phyloP scores from a whole-genome alignment of 1,140 invertebrate genomes.

The Andrena cerasifolii region DNA sequence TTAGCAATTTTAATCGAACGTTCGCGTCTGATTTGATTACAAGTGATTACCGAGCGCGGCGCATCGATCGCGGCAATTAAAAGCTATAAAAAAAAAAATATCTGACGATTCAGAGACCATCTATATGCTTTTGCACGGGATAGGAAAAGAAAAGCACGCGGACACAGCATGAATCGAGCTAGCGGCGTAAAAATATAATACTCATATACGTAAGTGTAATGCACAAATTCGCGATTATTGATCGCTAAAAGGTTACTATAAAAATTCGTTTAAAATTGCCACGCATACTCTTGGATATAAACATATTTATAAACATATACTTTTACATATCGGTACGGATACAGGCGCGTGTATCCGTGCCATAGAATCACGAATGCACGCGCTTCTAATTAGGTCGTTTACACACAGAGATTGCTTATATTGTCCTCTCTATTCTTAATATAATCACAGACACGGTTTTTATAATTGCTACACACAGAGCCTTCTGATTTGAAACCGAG shows the following conservation, averaged over 20 bases:
- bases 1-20: conserved; percentile 45
- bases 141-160: not conserved
- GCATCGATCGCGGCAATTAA: not conserved
- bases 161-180: not conserved
- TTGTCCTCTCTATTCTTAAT: conserved; percentile 72
- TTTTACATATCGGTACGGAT: conserved; percentile 51
- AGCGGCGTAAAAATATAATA: not conserved
- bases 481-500: conserved; percentile 66
- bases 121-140: not conserved
- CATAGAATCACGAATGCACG: conserved; percentile 23
- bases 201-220: not conserved
- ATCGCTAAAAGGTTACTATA: conserved; percentile 10
- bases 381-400: conserved; percentile 63
- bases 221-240: not conserved
- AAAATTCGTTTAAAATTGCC: conserved; percentile 48
- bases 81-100: not conserved
- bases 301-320: conserved; percentile 45
- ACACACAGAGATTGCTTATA: conserved; percentile 67
- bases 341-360: not conserved
- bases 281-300: conserved; percentile 34
- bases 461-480: conserved; percentile 75
- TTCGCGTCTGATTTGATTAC: no score
- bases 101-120: not conserved
- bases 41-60: not conserved
- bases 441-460: conserved; percentile 77